Evolutionary conservation across 2,888 invertebrate genomes (phyloP).

Genomic region (Marasmarcha lunaedactyla): DNA sequence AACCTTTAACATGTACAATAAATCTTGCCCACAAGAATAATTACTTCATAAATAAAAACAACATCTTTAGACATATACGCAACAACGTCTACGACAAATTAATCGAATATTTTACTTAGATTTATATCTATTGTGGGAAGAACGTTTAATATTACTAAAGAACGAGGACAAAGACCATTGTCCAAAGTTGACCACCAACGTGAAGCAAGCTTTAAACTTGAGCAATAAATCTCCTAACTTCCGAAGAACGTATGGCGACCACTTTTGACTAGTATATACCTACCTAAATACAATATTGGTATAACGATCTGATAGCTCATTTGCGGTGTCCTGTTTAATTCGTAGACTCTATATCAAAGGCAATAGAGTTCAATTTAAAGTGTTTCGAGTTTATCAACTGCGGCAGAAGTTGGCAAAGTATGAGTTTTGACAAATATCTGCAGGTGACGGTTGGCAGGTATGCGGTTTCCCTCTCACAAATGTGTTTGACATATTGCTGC

Average conservation of each 20-base stretch:
- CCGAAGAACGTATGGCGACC: slow-evolving; percentile 34
- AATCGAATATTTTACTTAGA: background rate
- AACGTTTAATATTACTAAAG: background rate
- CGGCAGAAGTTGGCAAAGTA: slow-evolving; percentile 26
- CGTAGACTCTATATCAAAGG: too few species aligned
- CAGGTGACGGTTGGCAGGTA: slow-evolving; percentile 45
- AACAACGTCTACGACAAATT: too few species aligned
- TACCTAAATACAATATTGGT: slow-evolving; percentile 42
- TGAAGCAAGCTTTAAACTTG: slow-evolving; percentile 30
- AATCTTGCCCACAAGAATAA: too few species aligned
- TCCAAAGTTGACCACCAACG: slow-evolving; percentile 3
- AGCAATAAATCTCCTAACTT: slow-evolving; percentile 45
- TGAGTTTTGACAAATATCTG: slow-evolving; percentile 66
- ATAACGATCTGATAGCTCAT: too few species aligned
- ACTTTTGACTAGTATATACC: slow-evolving; percentile 32
- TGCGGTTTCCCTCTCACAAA: slow-evolving; percentile 48
- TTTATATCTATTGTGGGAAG: slow-evolving; percentile 1
- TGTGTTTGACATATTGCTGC: slow-evolving; percentile 62
- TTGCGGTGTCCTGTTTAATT: too few species aligned
- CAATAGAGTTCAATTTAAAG: too few species aligned
- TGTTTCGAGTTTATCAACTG: background rate
- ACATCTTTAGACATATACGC: too few species aligned
- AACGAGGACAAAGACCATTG: slow-evolving; percentile 5
- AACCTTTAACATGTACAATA: too few species aligned
- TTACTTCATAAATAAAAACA: too few species aligned